Base-by-base conservation (phyloP, 2,888 invertebrate genomes). In the Galeruca laticollis region DNA sequence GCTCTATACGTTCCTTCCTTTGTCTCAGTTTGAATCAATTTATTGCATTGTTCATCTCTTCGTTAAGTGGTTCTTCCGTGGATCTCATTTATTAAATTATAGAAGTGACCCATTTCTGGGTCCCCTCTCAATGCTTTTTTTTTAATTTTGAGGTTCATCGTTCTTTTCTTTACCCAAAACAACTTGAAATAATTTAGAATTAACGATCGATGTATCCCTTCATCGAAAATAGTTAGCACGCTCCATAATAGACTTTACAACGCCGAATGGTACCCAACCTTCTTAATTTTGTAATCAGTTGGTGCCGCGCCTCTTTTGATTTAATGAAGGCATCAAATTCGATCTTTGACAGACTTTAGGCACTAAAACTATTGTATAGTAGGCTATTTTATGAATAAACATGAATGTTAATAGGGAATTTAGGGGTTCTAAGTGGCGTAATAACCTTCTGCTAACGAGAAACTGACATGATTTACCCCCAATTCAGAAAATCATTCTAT, bases 311-410 rank as follows among this genome's bases (percentile, higher is more conserved):
- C 78, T 71, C 75, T 75, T 73, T 68, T 72, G 74, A 74, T 70
- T 75, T 77, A 78, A 78, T 77, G 78, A 77, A 77, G 78, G 77
- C 77, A 77, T 78, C 77, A 77, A 78, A 76, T 71, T 57, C 66
- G 68, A 70, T 64, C 69, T 73, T 69, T 78, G 78, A 77, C 77
- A 72, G 76, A 35, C 18, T 57, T 35, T 15, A 35, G 74, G 73
- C 72, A 49, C 67, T 71, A 73, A 74, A 73, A 76, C 75, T 74
- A 77, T 78, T 76, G 78, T 75, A 74, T 64, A 61, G 73, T 72
- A 70, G 74, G 74, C 77, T 72, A 75, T 76, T 73, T 75, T 77
- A 78, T 78, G 78, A 78, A 78, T 78, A 78, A 77, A 78, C 78
- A 78, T 78, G 78, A 78, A 78, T 71, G 72, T 74, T 77, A 77